Evolutionary conservation across 2,797 vertebrate species (phyloP), one percentile per base, ranked within the genome.

Genomic region (Falco concolor): DNA sequence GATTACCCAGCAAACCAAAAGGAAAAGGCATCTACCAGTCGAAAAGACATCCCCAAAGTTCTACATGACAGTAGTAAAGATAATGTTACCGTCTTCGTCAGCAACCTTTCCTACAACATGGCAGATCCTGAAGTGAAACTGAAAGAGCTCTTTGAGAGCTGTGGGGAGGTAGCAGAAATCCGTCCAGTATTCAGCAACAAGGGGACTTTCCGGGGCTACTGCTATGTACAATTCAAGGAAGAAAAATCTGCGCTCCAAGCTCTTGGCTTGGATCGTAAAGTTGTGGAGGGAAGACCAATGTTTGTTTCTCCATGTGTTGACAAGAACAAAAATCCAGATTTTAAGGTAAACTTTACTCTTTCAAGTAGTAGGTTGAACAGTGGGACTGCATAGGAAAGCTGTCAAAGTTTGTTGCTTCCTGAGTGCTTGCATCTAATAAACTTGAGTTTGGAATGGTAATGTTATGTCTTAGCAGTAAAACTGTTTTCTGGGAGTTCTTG

Each of bases 281-380:
- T 97, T 2, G 96, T 99, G 67, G 99, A 98, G 14, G 99, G 99
- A 27, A 98, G 99, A 92, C 99, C 99, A 0, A 99, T 99, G 99
- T 99, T 99, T 83, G 99, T 99, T 23, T 99, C 99, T 5, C 99
- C 99, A 0, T 99, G 99, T 81, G 98, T 99, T 12, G 99, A 99
- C 96, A 99, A 99, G 98, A 99, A 97, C 98, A 99, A 99, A 96
- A 99, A 99, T 77, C 99, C 99, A 0, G 98, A 99, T 56, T 99
- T 99, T 7, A 99, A 99, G 99, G 99, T 99, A 94, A 56, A 25
- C 17, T 67, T 11, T 12, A 7, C 11, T 79, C 32, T 32, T 57
- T 64, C 19, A 15, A 22, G 40, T 30, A 32, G 8, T 3, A 8
- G 32, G 25, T 53, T 63, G 27, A 54, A 4, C 7, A 6, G 16